phyloP scores from a whole-genome alignment of 2,888 invertebrate species.

The Lochmaea capreae region DNA sequence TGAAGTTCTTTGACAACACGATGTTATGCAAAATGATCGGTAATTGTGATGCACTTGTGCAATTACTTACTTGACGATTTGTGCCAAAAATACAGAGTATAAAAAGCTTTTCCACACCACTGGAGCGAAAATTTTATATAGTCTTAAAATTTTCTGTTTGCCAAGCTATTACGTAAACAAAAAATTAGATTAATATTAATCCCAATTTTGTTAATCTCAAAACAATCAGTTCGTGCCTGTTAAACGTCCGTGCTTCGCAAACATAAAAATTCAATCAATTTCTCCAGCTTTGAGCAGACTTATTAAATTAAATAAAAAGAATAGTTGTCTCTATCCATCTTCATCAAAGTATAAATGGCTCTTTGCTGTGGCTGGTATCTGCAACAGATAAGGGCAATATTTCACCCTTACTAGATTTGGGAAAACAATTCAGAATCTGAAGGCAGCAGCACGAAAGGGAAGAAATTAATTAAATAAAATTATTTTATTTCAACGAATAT shows the following conservation, averaged over 20 bases:
- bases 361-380: slow-evolving; percentile 7
- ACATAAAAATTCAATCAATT: not conserved
- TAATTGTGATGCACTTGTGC: too few species aligned
- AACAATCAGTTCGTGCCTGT: not conserved
- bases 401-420: slow-evolving; percentile 5
- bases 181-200: too few species aligned
- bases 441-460: not conserved
- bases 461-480: not conserved
- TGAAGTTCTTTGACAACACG: too few species aligned
- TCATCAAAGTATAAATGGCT: slow-evolving; percentile 16
- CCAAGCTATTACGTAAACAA: too few species aligned
- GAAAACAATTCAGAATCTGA: slow-evolving; percentile 11
- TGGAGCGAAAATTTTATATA: too few species aligned
- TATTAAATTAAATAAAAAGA: slow-evolving; percentile 2
- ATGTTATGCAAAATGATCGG: too few species aligned
- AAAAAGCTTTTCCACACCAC: too few species aligned
- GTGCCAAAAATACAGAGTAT: too few species aligned
- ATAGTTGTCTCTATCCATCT: slow-evolving; percentile 16
- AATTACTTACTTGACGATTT: too few species aligned
- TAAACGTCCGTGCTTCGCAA: not conserved
- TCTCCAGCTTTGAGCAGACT: not conserved
- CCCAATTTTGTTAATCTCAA: too few species aligned
- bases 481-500: too few species aligned
- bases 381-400: slow-evolving; percentile 5
- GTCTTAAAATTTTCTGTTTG: too few species aligned